Conservation (phyloP, 1,140 invertebrate genomes). For the Rhynchophorus ferrugineus region DNA sequence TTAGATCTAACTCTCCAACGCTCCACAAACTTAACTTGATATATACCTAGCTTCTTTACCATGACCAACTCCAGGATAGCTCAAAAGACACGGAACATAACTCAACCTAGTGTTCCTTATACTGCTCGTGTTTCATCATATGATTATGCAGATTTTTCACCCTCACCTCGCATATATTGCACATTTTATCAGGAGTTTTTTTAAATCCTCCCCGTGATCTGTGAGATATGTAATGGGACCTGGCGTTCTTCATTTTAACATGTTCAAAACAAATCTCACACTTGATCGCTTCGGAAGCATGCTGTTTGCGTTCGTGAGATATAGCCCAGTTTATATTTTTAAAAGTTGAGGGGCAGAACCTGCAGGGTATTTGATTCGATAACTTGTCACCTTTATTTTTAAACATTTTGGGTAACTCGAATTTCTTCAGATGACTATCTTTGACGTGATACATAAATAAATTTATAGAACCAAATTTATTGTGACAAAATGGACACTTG, state of each 20-base stretch:
- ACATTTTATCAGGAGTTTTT: constrained; percentile 8
- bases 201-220: constrained; percentile 3
- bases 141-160: constrained; percentile 15
- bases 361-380: constrained; percentile 2
- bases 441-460: too few relatives aligned
- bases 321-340: constrained; percentile 11
- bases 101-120: constrained; percentile 10
- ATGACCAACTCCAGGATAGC: constrained; percentile 19
- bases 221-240: constrained; percentile 4
- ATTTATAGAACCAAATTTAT: neutral
- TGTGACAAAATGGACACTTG: neutral
- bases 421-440: too few relatives aligned
- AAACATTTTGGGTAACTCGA: too few relatives aligned
- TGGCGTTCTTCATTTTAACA: constrained; percentile 44
- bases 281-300: constrained; percentile 33
- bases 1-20: constrained; percentile 20
- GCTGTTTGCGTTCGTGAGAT: constrained; percentile 8
- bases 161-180: constrained; percentile 15
- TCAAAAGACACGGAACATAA: constrained; percentile 18
- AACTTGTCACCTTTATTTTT: too few relatives aligned
- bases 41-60: constrained; percentile 19
- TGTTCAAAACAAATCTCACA: constrained; percentile 45
- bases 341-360: constrained; percentile 5
- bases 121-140: constrained; percentile 11
- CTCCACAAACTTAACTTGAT: constrained; percentile 28